These are phyloP conservation scores for Fragum fragum DNA, from an alignment of 2,888 invertebrate genomes.

Conservation along the genomic window DNA sequence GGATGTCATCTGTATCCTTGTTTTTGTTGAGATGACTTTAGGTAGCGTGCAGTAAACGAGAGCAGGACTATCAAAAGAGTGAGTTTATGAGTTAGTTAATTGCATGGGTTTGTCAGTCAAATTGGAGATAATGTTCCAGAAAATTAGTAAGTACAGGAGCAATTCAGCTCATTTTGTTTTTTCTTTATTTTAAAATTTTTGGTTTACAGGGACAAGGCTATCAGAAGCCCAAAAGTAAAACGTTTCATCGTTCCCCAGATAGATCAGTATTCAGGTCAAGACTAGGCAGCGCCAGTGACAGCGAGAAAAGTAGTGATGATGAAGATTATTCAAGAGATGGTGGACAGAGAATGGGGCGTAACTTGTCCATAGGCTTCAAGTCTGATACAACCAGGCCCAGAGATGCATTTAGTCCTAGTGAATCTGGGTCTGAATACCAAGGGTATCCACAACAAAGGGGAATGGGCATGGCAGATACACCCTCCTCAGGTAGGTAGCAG, in stretches of 20 bases:
- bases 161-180: too few species aligned
- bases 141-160: too few species aligned
- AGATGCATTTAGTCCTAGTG: constrained; percentile 61
- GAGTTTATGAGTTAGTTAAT: too few species aligned
- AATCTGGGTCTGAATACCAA: constrained; percentile 64
- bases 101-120: too few species aligned
- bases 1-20: too few species aligned
- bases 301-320: constrained; percentile 52
- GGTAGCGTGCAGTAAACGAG: too few species aligned
- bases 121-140: too few species aligned
- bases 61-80: too few species aligned
- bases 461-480: constrained; percentile 68
- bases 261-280: constrained; percentile 67
- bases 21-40: too few species aligned
- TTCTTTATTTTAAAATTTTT: too few species aligned
- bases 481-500: constrained; percentile 48
- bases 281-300: constrained; percentile 58
- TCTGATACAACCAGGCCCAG: constrained; percentile 50
- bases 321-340: constrained; percentile 18
- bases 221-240: constrained; percentile 59
- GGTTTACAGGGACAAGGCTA: constrained; percentile 56
- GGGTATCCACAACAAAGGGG: constrained; percentile 54
- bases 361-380: constrained; percentile 51
- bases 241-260: constrained; percentile 55
- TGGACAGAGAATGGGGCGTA: constrained; percentile 52